A percentile compares a stretch with the other conserved stretches of the same genome.
phyloP scores from a whole-genome alignment of 2,888 invertebrate species.

The Drosophila melanosoma region DNA sequence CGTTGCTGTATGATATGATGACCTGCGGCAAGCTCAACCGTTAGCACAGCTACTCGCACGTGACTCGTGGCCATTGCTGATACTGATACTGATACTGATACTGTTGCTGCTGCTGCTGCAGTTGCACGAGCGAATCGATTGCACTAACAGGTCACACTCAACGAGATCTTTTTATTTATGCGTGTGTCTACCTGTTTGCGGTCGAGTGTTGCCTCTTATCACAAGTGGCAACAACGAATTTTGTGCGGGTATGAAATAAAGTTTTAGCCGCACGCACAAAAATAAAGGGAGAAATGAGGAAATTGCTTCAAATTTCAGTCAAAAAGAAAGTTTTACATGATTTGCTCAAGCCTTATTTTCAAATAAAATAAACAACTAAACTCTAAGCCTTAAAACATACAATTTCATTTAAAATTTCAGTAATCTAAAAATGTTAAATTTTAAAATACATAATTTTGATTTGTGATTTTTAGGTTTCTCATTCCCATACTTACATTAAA shows the following conservation, averaged over 20 bases:
- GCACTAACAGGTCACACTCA: conserved; percentile 4
- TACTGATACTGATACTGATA: neutral
- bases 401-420: neutral
- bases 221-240: conserved; percentile 16
- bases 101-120: neutral
- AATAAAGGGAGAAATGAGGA: neutral
- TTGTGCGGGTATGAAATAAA: conserved; percentile 4
- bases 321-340: neutral
- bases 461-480: neutral
- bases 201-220: neutral
- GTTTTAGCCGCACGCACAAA: neutral
- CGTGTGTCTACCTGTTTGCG: neutral
- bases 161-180: neutral
- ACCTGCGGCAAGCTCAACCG: conserved; percentile 27
- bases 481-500: neutral
- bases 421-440: neutral
- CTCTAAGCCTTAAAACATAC: too few relatives aligned
- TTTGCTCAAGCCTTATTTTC: neutral
- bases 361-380: neutral
- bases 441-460: too few relatives aligned
- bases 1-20: neutral
- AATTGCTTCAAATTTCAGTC: neutral
- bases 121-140: conserved; percentile 32
- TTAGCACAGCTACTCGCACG: conserved; percentile 26
- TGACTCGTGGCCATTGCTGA: conserved; percentile 13